These are phyloP conservation scores for Drosophila ambigua DNA, from an alignment of 1,140 invertebrate species.

Conservation along the genomic window DNA sequence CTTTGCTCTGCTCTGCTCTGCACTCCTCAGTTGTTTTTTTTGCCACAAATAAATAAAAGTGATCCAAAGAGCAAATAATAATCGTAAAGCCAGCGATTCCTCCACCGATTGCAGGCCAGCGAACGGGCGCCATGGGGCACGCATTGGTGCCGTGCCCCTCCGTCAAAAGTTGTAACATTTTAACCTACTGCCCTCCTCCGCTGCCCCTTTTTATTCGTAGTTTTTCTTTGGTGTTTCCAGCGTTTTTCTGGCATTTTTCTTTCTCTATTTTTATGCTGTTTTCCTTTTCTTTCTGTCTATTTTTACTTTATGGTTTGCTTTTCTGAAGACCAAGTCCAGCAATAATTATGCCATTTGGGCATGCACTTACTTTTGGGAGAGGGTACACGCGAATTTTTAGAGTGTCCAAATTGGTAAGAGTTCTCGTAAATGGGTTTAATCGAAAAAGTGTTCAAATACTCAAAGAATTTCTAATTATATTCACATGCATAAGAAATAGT, in stretches of 20 bases:
- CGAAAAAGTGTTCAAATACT: too few species aligned
- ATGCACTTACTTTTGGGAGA: constrained; percentile 13
- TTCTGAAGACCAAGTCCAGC: constrained; percentile 9
- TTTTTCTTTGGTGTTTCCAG: constrained; percentile 35
- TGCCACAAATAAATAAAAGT: constrained; percentile 42
- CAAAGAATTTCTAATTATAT: too few species aligned
- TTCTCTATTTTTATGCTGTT: background rate
- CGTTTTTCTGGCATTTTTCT: constrained; percentile 1
- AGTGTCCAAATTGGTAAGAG: too few species aligned
- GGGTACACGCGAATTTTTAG: background rate
- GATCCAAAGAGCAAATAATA: constrained; percentile 1
- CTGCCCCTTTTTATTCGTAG: background rate
- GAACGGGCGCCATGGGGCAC: constrained; percentile 47
- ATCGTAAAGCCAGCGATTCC: too few species aligned
- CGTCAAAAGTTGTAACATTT: too few species aligned
- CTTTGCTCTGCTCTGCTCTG: too few species aligned
- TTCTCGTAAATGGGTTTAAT: too few species aligned
- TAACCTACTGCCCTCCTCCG: too few species aligned
- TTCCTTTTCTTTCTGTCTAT: background rate
- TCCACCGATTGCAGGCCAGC: constrained; percentile 50
- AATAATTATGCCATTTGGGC: constrained; percentile 56
- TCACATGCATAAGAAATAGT: too few species aligned
- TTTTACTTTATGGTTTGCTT: constrained; percentile 7
- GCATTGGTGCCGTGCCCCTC: constrained; percentile 10
- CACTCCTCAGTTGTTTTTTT: background rate